Percentiles rank a stretch among this genome's conserved stretches.
Evolutionary conservation across 2,113 vertebrate genomes (phyloP).

Genomic region (Sander lucioperca): DNA sequence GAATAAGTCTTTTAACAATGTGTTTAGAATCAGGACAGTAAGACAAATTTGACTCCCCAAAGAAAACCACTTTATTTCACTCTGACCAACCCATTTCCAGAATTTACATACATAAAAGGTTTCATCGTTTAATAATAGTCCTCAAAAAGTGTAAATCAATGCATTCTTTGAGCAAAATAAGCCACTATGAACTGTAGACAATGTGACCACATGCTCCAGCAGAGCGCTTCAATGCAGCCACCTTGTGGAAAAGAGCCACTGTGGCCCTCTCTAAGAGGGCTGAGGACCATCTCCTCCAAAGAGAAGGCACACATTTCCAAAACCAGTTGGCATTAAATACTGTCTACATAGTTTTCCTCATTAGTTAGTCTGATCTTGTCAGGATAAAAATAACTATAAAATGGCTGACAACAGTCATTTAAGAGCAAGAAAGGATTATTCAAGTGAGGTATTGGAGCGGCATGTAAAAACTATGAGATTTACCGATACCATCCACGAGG

Average conservation of each 20-base stretch:
- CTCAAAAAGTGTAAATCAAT: constrained; percentile 70
- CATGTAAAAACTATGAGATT: constrained; percentile 60
- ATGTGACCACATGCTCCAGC: constrained; percentile 59
- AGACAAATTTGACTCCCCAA: constrained; percentile 13
- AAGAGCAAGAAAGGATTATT: constrained; percentile 67
- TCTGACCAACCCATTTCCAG: constrained; percentile 35
- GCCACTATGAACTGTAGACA: constrained; percentile 74
- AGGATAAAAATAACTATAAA: constrained; percentile 77
- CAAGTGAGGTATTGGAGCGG: constrained; percentile 73
- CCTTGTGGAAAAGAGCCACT: constrained; percentile 60
- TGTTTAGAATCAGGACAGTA: neutral
- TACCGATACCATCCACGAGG: constrained; percentile 36
- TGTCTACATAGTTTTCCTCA: constrained; percentile 73
- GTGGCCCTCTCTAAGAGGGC: constrained; percentile 50
- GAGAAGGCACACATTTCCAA: constrained; percentile 82
- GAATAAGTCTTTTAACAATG: neutral
- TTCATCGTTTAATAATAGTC: constrained; percentile 57
- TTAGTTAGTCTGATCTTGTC: constrained; percentile 69
- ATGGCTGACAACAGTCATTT: constrained; percentile 69
- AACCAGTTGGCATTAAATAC: constrained; percentile 77
- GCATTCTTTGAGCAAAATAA: constrained; percentile 73
- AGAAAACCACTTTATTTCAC: constrained; percentile 70
- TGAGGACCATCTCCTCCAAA: constrained; percentile 66
- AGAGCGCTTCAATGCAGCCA: constrained; percentile 57
- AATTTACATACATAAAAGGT: constrained; percentile 57